Percentiles rank a stretch among this genome's conserved stretches.
Evolutionary conservation across 2,888 invertebrate species (phyloP).

Genomic region (Chrysolina americana): DNA sequence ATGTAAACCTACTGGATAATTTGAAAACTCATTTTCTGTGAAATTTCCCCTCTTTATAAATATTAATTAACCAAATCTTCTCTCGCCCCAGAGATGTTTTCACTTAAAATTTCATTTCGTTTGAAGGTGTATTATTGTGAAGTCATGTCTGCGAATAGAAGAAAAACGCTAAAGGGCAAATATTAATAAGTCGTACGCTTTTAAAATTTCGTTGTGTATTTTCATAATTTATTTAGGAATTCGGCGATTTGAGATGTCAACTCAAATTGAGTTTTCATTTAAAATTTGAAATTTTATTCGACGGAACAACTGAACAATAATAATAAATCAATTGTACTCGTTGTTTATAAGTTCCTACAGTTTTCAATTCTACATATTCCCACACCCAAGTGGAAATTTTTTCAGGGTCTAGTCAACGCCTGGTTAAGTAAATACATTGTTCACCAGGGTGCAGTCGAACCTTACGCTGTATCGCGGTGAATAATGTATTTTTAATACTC

Average conservation of each 20-base stretch:
- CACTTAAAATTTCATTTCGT: conserved; percentile 10
- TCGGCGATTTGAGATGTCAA: neutral
- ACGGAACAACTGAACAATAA: too few relatives aligned
- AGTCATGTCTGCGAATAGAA: neutral
- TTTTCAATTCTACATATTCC: too few relatives aligned
- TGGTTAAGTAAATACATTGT: too few relatives aligned
- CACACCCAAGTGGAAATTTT: too few relatives aligned
- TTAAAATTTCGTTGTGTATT: neutral
- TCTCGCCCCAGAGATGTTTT: neutral
- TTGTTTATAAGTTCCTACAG: too few relatives aligned
- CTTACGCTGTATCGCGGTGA: too few relatives aligned
- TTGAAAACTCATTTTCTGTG: neutral
- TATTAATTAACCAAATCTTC: conserved; percentile 3
- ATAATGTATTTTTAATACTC: too few relatives aligned
- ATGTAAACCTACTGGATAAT: neutral
- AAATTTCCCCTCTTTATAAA: neutral
- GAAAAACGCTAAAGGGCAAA: neutral
- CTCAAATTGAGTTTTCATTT: neutral
- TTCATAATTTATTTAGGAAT: neutral
- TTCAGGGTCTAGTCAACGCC: too few relatives aligned
- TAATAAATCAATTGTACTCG: too few relatives aligned
- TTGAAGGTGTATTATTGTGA: conserved; percentile 12
- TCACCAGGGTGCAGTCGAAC: too few relatives aligned
- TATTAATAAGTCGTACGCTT: neutral
- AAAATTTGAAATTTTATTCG: neutral